Base-by-base conservation (phyloP, 2,113 vertebrate genomes). In the Phaethornis superciliosus region DNA sequence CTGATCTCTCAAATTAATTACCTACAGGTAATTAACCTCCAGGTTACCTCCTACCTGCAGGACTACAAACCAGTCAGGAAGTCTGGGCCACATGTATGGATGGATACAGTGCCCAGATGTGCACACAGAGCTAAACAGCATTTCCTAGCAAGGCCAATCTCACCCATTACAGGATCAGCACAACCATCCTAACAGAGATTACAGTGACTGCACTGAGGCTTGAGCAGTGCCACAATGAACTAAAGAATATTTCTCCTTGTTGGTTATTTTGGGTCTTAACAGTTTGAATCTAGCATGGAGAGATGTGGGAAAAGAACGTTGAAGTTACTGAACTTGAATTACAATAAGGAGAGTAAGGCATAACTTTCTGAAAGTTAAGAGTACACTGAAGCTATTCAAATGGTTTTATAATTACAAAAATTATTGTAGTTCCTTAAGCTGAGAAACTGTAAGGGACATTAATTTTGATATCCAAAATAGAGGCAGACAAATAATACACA, bases 41-140 rank as follows among this genome's bases (percentile, higher is more conserved):
- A n/a, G n/a, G n/a, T n/a, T n/a, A n/a, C n/a, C n/a, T n/a, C n/a
- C n/a, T n/a, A n/a, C n/a, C n/a, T n/a, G 64, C 56, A 86, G 30
- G 49, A 70, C 52, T 20, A 24, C 21, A 15, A 55, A 35, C 30
- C 15, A 2, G 22, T 85, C 1, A 20, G 28, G 54, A 77, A 76
- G 59, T 19, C 55, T 49, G 59, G 46, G 70, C 55, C 37, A 51
- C 7, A 1, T 3, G 16, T 19, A 47, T 2, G 47, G 19, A 42
- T 2, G 47, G 67, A 69, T 42, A 20, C 0, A 1, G 32, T 27
- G 32, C 47, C 35, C 70, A 72, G 18, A 42, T 0, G 1, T 3
- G 24, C 63, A 49, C 17, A 18, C 5, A 10, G 55, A 81, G 76
- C 21, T 88, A 69, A 59, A 70, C 56, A 27, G 83, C 17, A 5